Evolutionary conservation across 2,113 vertebrate species (phyloP), one percentile per base, ranked within the genome.

Genomic region (Leiothrix lutea): DNA sequence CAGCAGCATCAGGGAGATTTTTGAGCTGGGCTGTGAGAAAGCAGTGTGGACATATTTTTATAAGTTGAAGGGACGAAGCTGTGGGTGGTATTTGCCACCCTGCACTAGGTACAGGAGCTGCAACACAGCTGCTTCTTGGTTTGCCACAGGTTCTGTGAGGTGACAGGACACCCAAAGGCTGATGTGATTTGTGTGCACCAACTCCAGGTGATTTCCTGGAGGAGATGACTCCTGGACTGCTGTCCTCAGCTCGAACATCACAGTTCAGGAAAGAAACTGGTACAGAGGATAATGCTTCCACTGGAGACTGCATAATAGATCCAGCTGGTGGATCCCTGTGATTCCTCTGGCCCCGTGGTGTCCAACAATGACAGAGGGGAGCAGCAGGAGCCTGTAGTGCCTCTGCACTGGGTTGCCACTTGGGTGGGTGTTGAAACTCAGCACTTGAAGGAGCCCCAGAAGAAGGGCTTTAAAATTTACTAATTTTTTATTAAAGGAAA

Each of bases 311-410:
- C 0, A 2, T 4, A 33, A 50, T 5, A 33, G 48, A 56, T 48
- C n/a, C 35, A 69, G 40, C 15, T 75, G 6, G 28, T 20, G 53
- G 33, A 22, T 44, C 23, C 12, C 78, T 47, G 33, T 1, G 4
- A 36, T 71, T 61, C 28, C 31, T n/a, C 62, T n/a, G 24, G 8
- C 24, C 21, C 53, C 0, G 0, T 4, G n/a, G 35, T 75, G 35
- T 69, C 38, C 80, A 72, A 4, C 53, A 69, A 3, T n/a, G 42
- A 6, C 6, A 42, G 29, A 54, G 31, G 19, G 28, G 31, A 80
- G n/a, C 64, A 72, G 40, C 35, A 67, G 57, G 35, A 92, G 36
- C 50, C n/a, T 23, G n/a, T 3, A 18, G 42, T 31, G 58, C 62
- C 50, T 38, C 73, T 8, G 2, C 40, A 23, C 11, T 75, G 87